Percentiles rank a stretch among this genome's conserved stretches.
Conservation (phyloP, 2,797 vertebrate species). For the Glossophaga mutica region DNA sequence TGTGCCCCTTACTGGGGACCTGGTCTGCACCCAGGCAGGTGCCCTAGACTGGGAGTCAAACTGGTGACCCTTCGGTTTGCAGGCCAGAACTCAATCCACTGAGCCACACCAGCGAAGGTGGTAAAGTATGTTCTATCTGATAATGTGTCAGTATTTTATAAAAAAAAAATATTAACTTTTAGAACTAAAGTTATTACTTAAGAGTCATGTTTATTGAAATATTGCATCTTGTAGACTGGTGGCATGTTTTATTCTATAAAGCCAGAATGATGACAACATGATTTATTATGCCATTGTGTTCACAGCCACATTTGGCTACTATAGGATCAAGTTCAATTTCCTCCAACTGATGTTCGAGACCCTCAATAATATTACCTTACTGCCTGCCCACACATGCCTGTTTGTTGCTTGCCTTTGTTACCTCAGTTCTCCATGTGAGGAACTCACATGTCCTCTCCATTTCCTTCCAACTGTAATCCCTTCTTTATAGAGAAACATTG, state of each 20-base stretch:
- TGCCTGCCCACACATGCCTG: too few species aligned
- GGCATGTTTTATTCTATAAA: not conserved
- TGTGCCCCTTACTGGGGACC: too few species aligned
- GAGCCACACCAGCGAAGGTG: too few species aligned
- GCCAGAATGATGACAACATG: not conserved
- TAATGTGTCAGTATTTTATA: not conserved
- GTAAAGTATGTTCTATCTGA: not conserved
- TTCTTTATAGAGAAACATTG: not conserved
- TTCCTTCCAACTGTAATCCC: not conserved
- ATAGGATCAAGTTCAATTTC: not conserved
- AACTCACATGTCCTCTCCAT: not conserved
- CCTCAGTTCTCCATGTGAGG: not conserved
- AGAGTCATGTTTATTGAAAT: not conserved
- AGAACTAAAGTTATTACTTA: not conserved
- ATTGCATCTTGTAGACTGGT: not conserved
- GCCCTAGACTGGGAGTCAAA: too few species aligned
- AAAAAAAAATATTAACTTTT: not conserved
- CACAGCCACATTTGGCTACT: not conserved
- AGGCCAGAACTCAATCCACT: too few species aligned
- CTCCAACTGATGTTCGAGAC: not conserved
- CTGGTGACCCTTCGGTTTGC: too few species aligned
- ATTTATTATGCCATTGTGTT: not conserved
- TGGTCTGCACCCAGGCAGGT: too few species aligned
- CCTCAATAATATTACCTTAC: not conserved
- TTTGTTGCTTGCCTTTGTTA: not conserved